Base-by-base conservation (phyloP, 2,888 invertebrate genomes). In the Nyleta sp. region DNA sequence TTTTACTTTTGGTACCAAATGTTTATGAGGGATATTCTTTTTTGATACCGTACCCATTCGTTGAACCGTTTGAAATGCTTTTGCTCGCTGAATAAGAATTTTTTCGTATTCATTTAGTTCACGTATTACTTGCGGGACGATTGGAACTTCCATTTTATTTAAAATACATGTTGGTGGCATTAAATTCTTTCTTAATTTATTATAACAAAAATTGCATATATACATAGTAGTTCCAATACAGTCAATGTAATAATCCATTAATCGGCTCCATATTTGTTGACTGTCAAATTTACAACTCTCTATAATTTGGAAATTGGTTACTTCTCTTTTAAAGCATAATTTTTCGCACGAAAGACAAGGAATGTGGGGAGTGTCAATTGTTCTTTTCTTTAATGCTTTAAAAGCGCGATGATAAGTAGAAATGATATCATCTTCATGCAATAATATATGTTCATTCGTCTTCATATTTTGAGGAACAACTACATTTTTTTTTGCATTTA, bases 11-110 rank as follows among this genome's bases (percentile, higher is more conserved):
- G 57, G n/a, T 87, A 79, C 35, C n/a, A 50, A 73, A 31, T 82
- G 65, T 38, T 70, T 78, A 68, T 81, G 80, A 5, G 87, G 87
- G 20, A 86, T 8, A n/a, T 40, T 13, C 24, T 42, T 4, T 10
- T 86, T 84, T 8, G 82, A 84, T 11, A 89, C 86, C 3, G 87
- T 84, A 44, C 81, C 83, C 84, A 86, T 85, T 50, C 57, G 48
- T 53, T 79, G 62, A 17, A 88, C 83, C 8, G 84, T 85, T 80
- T 89, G 87, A 17, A 44, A 17, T 44, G 18, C 18, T n/a, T 48
- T 48, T n/a, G 35, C 35, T 35, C 35, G 2, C 8, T 35, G 35
- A 35, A 35, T 10, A 35, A 35, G 35, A 35, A 35, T 35, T 35
- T 35, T 10, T n/a, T 35, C 35, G 8, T 35, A 35, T 24, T 24